Base-by-base conservation (phyloP, 2,797 vertebrate species). In the Acrocephalus scirpaceus region DNA sequence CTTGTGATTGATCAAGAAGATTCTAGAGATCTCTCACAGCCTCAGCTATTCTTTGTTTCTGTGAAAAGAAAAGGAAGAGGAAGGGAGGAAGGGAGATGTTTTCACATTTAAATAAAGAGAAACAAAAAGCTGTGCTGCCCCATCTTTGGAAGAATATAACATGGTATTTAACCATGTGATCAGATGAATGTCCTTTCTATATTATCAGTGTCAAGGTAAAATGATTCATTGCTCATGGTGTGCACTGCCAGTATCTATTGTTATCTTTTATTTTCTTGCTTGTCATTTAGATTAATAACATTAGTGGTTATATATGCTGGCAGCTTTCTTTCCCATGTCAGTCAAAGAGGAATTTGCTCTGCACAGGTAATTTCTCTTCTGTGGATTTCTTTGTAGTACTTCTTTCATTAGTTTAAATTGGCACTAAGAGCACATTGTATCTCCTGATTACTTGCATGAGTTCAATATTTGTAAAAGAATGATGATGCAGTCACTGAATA, bases 251-350 rank as follows among this genome's bases (percentile, higher is more conserved):
- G 86, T 51, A 15, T 92, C 88, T 92, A 95, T 90, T 96, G 87
- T 96, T 96, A 72, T 84, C 88, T 81, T 93, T 97, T 95, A 58
- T 84, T 86, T 95, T 93, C 62, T 69, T 61, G 56, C 70, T 77
- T 97, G 96, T 95, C 96, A 95, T 95, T 96, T 88, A 97, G 93
- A 97, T 98, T 96, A 97, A 97, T 97, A 97, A 95, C 15, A 4
- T 97, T 96, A 97, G 57, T 94, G 69, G 56, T 91, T 61, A 56
- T 92, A 32, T 81, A 66, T 42, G 51, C 74, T 92, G 69, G 54
- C 23, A 91, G 79, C 64, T 94, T 94, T 96, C 47, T 93, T 93
- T 73, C 34, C 60, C 56, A 62, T 22, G 90, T 96, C 92, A 90
- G 34, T 93, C 86, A 86, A 47, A 83, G 92, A 70, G 79, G 78